Conservation (phyloP, 2,797 vertebrate genomes). For the Lepilemur septentrionalis region DNA sequence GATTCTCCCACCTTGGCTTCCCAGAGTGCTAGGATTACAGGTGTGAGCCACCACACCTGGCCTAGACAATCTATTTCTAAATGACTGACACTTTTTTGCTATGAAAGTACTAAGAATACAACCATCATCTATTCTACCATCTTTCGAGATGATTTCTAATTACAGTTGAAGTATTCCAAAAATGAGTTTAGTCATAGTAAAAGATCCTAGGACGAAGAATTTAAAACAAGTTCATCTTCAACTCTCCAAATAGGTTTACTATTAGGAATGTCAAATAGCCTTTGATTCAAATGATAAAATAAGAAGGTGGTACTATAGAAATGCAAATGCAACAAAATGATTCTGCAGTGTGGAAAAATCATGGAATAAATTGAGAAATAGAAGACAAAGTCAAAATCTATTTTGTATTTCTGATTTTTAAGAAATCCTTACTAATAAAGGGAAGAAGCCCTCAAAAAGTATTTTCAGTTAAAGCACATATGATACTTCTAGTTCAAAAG, state of each 20-base stretch:
- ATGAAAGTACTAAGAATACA: background rate
- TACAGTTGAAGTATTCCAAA: constrained; percentile 23
- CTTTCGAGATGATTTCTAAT: constrained; percentile 31
- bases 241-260: constrained; percentile 12
- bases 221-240: constrained; percentile 37
- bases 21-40: too few species aligned
- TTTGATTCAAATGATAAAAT: background rate
- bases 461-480: background rate
- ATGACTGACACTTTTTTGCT: background rate
- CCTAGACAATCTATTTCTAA: background rate
- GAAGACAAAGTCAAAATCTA: background rate
- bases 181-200: background rate
- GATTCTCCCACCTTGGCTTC: too few species aligned
- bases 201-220: constrained; percentile 22
- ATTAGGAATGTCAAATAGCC: background rate
- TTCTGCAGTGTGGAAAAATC: constrained; percentile 14
- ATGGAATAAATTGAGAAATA: constrained; percentile 24
- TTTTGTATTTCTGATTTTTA: background rate
- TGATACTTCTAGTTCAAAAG: background rate
- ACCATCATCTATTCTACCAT: background rate
- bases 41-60: too few species aligned
- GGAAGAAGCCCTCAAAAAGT: background rate
- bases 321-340: constrained; percentile 17
- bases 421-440: constrained; percentile 11
- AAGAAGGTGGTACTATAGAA: background rate